Evolutionary conservation across 53 echinoderm and acorn worm species (phyloP), one percentile per base, ranked within the genome.

Genomic region (Zoroaster sp.): DNA sequence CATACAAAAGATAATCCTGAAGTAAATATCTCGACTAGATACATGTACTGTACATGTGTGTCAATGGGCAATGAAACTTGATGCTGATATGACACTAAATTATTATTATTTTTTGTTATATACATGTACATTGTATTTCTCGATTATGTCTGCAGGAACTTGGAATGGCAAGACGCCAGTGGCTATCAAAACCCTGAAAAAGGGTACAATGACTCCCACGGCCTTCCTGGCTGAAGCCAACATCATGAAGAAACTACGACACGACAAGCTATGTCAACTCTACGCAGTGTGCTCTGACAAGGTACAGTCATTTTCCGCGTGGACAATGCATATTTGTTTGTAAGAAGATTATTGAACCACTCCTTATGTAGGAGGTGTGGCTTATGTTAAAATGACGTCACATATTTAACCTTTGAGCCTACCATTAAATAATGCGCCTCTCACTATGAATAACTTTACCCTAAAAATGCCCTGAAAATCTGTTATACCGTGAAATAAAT

Each of bases 171-270:
- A 92, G 87, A 97, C 98, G 0, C 92, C 88, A 3, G 94, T 95
- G 0, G 98, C 98, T 1, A 93, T 97, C 18, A 97, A 97, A 81
- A 97, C 98, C 0, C 91, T 97, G 11, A 97, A 90, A 83, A 89
- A 91, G 25, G 94, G 93, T 4, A 97, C 95, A 5, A 97, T 97
- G 98, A 89, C 98, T 32, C 98, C 98, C 8, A 73, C 92, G 4
- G 98, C 98, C 72, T 97, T 97, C 95, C 80, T 97, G 36, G 94
- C 95, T 0, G 98, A 97, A 72, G 98, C 98, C 38, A 97, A 95
- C 86, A 94, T 97, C 91, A 97, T 97, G 98, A 97, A 97, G 78
- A 91, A 91, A 37, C 87, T 94, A 21, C 74, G 94, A 18, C 98
- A 97, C 55, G 92, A 91, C 5, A 95, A 95, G 55, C 92, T 97